phyloP scores from a whole-genome alignment of 2,888 invertebrate species.

The Meiosimyza decipiens region DNA sequence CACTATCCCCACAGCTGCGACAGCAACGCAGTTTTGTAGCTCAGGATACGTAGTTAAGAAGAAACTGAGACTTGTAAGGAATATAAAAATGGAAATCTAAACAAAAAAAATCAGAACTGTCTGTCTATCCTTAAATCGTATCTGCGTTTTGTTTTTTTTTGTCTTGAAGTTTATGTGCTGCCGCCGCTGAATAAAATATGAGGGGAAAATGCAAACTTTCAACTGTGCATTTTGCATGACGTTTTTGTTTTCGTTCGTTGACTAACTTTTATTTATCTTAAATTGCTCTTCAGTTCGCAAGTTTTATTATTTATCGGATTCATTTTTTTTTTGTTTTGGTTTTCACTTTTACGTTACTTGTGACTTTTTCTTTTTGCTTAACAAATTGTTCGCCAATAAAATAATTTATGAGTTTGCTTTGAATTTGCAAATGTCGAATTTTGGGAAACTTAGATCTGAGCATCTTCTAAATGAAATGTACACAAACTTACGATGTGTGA shows the following conservation, averaged over 20 bases:
- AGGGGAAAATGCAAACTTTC: not conserved
- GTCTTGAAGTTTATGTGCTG: not conserved
- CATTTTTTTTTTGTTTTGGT: not conserved
- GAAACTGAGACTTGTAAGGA: too few relatives aligned
- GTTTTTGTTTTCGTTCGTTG: not conserved
- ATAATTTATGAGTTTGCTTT: not conserved
- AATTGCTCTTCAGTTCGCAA: conserved; percentile 1
- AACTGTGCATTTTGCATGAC: not conserved
- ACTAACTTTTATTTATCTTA: conserved; percentile 8
- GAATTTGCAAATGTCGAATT: not conserved
- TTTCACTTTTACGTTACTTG: not conserved
- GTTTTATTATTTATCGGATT: not conserved
- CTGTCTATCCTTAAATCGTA: not conserved
- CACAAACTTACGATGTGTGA: too few relatives aligned
- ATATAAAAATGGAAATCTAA: not conserved
- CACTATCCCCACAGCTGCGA: too few relatives aligned
- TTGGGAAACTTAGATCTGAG: too few relatives aligned
- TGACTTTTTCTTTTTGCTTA: not conserved
- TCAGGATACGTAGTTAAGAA: too few relatives aligned
- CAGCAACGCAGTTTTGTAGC: too few relatives aligned
- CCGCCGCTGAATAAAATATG: not conserved
- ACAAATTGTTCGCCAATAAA: not conserved
- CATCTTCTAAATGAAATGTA: too few relatives aligned
- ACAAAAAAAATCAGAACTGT: not conserved
- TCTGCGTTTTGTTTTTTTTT: not conserved